These are phyloP conservation scores for Keiferia lycopersicella DNA, from an alignment of 2,888 invertebrate species.

Conservation along the genomic window DNA sequence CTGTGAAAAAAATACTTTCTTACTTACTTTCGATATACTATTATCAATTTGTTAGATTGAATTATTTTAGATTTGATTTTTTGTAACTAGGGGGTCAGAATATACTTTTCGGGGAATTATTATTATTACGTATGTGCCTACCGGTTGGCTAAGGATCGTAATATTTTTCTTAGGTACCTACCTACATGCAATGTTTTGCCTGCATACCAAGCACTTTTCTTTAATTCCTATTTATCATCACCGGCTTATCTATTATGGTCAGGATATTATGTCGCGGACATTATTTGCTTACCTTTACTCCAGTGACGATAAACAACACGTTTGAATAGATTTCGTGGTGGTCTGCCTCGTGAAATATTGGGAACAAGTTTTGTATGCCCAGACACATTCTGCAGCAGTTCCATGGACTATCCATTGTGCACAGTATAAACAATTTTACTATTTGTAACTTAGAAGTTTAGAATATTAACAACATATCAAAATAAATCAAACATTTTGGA, in stretches of 20 bases:
- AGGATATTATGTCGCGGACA: conserved; percentile 12
- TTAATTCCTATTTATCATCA: no score
- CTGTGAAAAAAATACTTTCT: conserved; percentile 42
- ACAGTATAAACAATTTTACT: neutral
- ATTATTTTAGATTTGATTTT: no score
- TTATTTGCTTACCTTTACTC: conserved; percentile 55
- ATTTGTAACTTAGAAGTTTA: neutral
- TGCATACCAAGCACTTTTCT: no score
- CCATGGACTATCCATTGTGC: conserved; percentile 38
- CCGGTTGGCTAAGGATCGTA: no score
- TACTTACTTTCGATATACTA: no score
- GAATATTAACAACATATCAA: neutral
- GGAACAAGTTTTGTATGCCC: conserved; percentile 47
- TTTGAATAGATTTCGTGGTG: conserved; percentile 58
- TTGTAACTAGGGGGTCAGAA: no score
- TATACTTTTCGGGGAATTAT: no score
- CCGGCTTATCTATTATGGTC: no score
- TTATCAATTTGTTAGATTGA: no score
- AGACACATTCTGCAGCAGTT: conserved; percentile 65
- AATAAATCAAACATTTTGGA: neutral
- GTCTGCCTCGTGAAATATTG: conserved; percentile 52
- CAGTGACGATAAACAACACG: conserved; percentile 50
- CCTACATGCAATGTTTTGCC: no score
- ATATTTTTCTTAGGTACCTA: no score
- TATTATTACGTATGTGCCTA: no score